Base-by-base conservation (phyloP, 2,888 invertebrate genomes). In the Pasiphila rectangulata region DNA sequence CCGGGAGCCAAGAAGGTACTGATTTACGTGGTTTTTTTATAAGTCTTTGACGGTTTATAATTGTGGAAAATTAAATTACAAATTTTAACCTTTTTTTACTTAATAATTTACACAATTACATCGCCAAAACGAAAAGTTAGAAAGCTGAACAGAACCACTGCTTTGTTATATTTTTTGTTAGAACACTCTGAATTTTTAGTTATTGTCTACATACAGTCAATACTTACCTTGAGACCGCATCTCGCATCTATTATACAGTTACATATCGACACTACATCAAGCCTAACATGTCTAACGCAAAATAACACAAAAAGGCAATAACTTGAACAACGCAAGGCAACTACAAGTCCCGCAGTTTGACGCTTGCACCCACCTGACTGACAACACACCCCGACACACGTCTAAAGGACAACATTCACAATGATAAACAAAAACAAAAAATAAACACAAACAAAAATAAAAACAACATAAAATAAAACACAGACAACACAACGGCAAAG, bases 401-500 rank as follows among this genome's bases (percentile, higher is more conserved):
- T 63, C 74, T 75, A 79, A 67, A 75, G 83, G 65, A 65, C 75
- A 77, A 83, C 84, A 83, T 78, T 72, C 79, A 86, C 82, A 83
- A 74, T 73, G 72, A 67, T 70, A 75, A 74, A 66, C 57, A 61
- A 70, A 63, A 3, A 70, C 61, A 67, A 61, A 69, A 67, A 67
- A 62, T 61, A 67, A 67, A 64, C 59, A 67, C 58, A 63, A 66
- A 66, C 57, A 64, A 50, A 65, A 67, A 64, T 59, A 60, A 60
- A 62, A 67, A 69, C 69, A 66, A 73, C 66, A 62, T 70, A 73
- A 67, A 70, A 65, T 15, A 36, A 61, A 71, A 75, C 79, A 83
- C 70, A 74, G 75, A 79, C 79, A 74, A 80, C 81, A 87, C 85
- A 86, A 83, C 81, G 79, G 83, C 83, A 83, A 83, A 79, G 81